phyloP scores from a whole-genome alignment of 2,888 invertebrate species.

The Aphodius granarius region DNA sequence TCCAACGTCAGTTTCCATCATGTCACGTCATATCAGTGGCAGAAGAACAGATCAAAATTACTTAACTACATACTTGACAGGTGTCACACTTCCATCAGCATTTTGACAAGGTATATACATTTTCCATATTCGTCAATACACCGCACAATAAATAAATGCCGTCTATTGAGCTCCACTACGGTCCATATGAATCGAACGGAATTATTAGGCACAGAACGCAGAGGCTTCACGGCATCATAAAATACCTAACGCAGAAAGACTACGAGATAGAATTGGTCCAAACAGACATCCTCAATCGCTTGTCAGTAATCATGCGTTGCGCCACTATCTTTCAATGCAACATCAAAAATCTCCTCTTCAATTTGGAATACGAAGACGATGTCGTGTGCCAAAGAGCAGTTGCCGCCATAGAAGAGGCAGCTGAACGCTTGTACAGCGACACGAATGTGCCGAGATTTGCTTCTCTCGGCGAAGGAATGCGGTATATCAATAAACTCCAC shows the following conservation, averaged over 20 bases:
- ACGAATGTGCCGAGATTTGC: slow-evolving; percentile 30
- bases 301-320: slow-evolving; percentile 42
- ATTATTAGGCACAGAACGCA: slow-evolving; percentile 45
- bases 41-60: too few species aligned
- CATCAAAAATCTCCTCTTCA: slow-evolving; percentile 45
- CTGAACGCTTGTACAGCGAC: slow-evolving; percentile 32
- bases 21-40: too few species aligned
- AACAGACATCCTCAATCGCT: slow-evolving; percentile 40
- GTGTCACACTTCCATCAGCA: too few species aligned
- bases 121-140: too few species aligned
- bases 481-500: background rate
- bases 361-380: slow-evolving; percentile 44
- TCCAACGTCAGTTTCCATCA: too few species aligned
- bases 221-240: slow-evolving; percentile 41
- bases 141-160: slow-evolving; percentile 11
- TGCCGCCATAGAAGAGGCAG: slow-evolving; percentile 41
- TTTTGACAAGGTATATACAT: too few species aligned
- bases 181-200: slow-evolving; percentile 47
- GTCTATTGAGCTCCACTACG: slow-evolving; percentile 42
- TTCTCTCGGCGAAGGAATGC: background rate
- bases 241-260: slow-evolving; percentile 29
- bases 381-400: slow-evolving; percentile 39
- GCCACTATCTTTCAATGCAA: slow-evolving; percentile 44
- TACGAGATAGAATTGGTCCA: slow-evolving; percentile 42
- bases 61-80: too few species aligned